Percentiles rank a stretch among this genome's conserved stretches.
Evolutionary conservation across 2,888 invertebrate genomes (phyloP).

Genomic region (Prenolepis imparis): DNA sequence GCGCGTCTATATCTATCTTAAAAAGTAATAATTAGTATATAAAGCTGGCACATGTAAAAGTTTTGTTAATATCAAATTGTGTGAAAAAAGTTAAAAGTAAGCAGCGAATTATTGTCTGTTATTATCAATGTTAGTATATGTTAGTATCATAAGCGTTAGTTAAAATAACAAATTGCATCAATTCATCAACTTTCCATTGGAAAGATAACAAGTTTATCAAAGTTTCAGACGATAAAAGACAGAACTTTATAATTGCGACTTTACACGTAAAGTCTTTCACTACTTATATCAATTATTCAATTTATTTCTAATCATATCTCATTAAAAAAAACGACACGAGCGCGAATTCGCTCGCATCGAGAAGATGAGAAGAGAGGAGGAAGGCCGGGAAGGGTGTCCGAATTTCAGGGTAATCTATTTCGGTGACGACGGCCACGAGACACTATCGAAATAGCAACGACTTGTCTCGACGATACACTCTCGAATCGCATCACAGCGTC

Average conservation of each 20-base stretch:
- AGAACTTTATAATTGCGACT: neutral
- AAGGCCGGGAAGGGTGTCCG: conserved; percentile 48
- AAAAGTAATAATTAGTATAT: conserved; percentile 16
- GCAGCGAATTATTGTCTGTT: conserved; percentile 1
- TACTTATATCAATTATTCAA: conserved; percentile 58
- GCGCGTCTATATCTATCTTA: conserved; percentile 11
- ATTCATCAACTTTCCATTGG: neutral
- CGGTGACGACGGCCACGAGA: conserved; percentile 69
- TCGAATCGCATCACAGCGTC: conserved; percentile 35
- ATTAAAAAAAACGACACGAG: conserved; percentile 20
- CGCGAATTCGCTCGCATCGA: conserved; percentile 65
- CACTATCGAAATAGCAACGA: conserved; percentile 78
- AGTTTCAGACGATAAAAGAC: neutral
- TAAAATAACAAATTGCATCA: conserved; percentile 17
- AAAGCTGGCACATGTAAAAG: neutral
- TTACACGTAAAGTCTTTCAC: neutral
- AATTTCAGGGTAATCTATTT: conserved; percentile 82
- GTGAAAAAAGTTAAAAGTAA: neutral
- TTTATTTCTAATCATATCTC: conserved; percentile 61
- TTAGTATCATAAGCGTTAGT: conserved; percentile 19
- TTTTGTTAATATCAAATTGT: conserved; percentile 1
- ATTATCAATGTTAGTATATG: conserved; percentile 11
- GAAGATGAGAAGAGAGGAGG: conserved; percentile 59
- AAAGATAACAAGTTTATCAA: neutral
- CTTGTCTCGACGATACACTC: conserved; percentile 54